Conservation (phyloP, 2,113 vertebrate species). For the Rhagologus leucostigma region DNA sequence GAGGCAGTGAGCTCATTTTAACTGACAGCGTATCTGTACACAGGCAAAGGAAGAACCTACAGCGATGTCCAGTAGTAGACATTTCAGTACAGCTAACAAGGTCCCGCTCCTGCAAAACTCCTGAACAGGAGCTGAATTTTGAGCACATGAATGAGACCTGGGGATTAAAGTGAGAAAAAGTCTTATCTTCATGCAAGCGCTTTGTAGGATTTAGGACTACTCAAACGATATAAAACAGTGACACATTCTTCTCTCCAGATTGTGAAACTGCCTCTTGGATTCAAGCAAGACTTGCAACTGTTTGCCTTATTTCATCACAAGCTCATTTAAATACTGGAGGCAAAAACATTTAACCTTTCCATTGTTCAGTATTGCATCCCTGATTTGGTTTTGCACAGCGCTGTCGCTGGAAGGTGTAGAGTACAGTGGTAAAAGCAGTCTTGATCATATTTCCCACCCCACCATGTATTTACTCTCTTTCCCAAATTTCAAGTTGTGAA, state of each 20-base stretch:
- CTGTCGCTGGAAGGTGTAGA: not conserved
- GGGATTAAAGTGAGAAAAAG: not conserved
- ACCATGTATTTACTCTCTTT: not conserved
- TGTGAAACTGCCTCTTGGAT: not conserved
- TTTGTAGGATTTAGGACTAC: not conserved
- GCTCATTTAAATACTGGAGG: not conserved
- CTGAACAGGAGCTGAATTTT: not conserved
- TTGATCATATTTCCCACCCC: not conserved
- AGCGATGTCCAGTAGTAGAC: accelerated
- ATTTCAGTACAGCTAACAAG: not conserved
- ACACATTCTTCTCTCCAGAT: not conserved
- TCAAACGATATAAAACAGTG: not conserved
- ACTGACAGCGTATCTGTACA: not conserved
- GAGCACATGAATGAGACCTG: not conserved
- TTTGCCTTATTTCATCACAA: not conserved
- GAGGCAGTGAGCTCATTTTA: not conserved
- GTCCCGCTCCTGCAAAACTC: not conserved
- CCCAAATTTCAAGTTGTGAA: slow-evolving; percentile 27
- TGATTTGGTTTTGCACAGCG: not conserved
- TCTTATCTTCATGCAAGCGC: not conserved
- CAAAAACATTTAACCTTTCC: not conserved
- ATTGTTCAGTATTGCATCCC: not conserved
- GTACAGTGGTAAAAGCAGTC: not conserved
- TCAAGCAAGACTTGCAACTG: not conserved
- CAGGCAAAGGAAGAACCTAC: not conserved